These are phyloP conservation scores for Manduca sexta DNA, from an alignment of 1,140 invertebrate species.

Conservation along the genomic window DNA sequence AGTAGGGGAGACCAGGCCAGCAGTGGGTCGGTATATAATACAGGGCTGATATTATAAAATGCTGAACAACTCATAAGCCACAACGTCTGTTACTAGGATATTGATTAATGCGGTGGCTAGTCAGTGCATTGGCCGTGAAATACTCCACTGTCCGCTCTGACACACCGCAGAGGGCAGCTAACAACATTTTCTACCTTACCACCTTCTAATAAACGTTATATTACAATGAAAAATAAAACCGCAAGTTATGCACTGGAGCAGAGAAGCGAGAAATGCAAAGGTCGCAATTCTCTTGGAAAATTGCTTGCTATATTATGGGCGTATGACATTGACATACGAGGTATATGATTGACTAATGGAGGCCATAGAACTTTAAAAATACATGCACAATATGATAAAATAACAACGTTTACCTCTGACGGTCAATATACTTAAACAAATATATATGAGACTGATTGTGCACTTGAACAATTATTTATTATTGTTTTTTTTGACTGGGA, in stretches of 20 bases:
- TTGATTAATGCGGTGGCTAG: constrained; percentile 18
- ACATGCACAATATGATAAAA: too few relatives aligned
- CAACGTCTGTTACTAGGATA: constrained; percentile 13
- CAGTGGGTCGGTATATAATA: too few relatives aligned
- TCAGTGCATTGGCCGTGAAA: constrained; percentile 25
- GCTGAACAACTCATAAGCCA: too few relatives aligned
- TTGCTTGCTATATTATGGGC: constrained; percentile 2
- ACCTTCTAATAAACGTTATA: not conserved
- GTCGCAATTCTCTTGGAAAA: constrained; percentile 25
- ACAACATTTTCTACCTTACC: constrained; percentile 7
- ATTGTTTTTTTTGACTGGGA: too few relatives aligned
- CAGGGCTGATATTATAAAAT: too few relatives aligned
- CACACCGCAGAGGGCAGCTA: not conserved
- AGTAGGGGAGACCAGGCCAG: too few relatives aligned
- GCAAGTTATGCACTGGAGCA: constrained; percentile 7
- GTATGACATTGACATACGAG: constrained; percentile 1
- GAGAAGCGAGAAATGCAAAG: constrained; percentile 22
- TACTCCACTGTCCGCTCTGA: constrained; percentile 5
- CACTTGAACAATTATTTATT: too few relatives aligned
- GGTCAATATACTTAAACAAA: too few relatives aligned
- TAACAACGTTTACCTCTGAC: too few relatives aligned
- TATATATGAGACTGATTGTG: too few relatives aligned
- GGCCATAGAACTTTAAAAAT: too few relatives aligned
- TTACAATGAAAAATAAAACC: not conserved
- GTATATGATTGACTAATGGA: too few relatives aligned